phyloP scores from a whole-genome alignment of 2,888 invertebrate species.

The Eupsilia transversa region DNA sequence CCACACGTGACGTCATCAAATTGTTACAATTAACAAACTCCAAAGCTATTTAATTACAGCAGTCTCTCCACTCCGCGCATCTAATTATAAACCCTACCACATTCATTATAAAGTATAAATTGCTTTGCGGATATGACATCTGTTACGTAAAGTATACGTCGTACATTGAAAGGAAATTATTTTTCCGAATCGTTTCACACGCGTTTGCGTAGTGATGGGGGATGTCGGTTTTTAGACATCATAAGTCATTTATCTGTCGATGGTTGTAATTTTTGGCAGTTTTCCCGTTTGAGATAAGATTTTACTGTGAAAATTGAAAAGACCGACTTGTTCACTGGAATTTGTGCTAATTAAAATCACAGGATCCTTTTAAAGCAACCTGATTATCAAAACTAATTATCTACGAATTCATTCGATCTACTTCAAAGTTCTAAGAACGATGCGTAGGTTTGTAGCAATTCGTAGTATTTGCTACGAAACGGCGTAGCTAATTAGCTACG shows the following conservation, averaged over 20 bases:
- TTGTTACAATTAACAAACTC: slow-evolving; percentile 67
- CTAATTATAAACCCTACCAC: slow-evolving; percentile 53
- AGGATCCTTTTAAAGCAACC: background rate
- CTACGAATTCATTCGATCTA: background rate
- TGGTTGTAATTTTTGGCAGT: slow-evolving; percentile 22
- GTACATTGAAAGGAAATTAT: slow-evolving; percentile 74
- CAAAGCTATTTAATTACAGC: slow-evolving; percentile 64
- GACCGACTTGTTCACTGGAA: background rate
- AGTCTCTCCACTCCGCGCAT: slow-evolving; percentile 38
- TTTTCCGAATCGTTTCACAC: slow-evolving; percentile 73
- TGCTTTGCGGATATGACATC: slow-evolving; percentile 60
- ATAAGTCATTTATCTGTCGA: slow-evolving; percentile 23
- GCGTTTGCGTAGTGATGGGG: slow-evolving; percentile 62
- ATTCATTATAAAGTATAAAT: slow-evolving; percentile 60
- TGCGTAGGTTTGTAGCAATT: slow-evolving; percentile 16
- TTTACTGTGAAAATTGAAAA: background rate
- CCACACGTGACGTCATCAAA: slow-evolving; percentile 65
- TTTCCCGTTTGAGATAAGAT: background rate
- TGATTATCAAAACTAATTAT: background rate
- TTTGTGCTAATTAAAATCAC: background rate
- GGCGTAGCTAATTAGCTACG: slow-evolving; percentile 43
- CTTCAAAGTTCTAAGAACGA: slow-evolving; percentile 1
- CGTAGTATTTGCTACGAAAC: slow-evolving; percentile 22
- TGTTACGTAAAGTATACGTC: slow-evolving; percentile 61
- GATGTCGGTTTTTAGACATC: slow-evolving; percentile 18